Conservation (phyloP, 2,888 invertebrate genomes). For the Eupithecia subfuscata region DNA sequence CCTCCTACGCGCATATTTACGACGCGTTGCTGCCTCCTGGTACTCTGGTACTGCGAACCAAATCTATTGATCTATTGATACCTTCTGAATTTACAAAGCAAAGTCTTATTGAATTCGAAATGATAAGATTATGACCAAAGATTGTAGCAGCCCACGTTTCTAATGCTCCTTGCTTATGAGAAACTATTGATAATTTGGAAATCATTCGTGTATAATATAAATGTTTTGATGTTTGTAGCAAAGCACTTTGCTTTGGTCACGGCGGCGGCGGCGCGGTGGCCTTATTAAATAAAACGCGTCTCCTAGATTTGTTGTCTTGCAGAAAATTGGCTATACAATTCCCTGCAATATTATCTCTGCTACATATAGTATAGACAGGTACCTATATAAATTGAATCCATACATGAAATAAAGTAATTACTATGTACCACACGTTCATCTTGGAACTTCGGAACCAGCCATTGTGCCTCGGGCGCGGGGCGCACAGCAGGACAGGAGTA, state of each 20-base stretch:
- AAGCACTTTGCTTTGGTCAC: no score
- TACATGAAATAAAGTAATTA: constrained; percentile 23
- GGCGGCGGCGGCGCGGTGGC: no score
- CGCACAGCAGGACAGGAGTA: constrained; percentile 9
- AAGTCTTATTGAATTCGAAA: not conserved
- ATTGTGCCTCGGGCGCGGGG: constrained; percentile 18
- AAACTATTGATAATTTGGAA: no score
- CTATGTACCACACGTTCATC: constrained; percentile 18
- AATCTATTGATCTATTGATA: constrained; percentile 8
- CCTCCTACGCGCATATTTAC: constrained; percentile 24
- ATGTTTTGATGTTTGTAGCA: no score
- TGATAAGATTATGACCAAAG: not conserved
- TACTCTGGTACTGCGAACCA: constrained; percentile 16
- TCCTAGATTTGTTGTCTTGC: not conserved
- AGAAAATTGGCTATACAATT: no score
- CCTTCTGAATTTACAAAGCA: not conserved
- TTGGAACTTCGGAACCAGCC: constrained; percentile 12
- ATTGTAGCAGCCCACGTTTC: not conserved
- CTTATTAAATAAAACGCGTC: not conserved
- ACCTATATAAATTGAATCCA: not conserved
- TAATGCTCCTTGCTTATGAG: not conserved
- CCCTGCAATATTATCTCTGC: no score
- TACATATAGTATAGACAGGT: not conserved
- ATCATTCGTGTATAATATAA: no score
- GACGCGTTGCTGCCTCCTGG: constrained; percentile 14